Evolutionary conservation across 2,888 invertebrate genomes (phyloP).

Genomic region (Andrena dorsata): DNA sequence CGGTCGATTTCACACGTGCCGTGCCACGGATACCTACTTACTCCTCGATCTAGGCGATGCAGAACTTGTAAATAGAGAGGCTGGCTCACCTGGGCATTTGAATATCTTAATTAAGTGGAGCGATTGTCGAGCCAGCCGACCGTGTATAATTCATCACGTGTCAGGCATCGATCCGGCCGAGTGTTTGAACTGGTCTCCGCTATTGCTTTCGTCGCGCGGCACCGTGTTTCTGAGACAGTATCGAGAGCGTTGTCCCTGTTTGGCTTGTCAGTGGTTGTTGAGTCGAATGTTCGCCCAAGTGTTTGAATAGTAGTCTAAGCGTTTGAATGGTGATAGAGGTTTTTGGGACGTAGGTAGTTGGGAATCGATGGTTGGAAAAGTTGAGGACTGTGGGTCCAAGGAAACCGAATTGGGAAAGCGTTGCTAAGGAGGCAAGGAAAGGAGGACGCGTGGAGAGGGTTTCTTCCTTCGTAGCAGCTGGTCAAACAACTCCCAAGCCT

Average conservation of each 20-base stretch:
- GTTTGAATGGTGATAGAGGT: no score
- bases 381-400: not conserved
- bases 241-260: not conserved
- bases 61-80: conserved; percentile 30
- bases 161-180: not conserved
- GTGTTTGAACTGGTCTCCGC: not conserved
- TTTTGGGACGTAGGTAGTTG: not conserved
- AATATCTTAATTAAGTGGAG: conserved; percentile 12
- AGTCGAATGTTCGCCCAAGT: no score
- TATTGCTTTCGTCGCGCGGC: not conserved
- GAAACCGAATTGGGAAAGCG: conserved; percentile 53
- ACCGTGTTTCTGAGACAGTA: not conserved
- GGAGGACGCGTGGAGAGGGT: conserved; percentile 32
- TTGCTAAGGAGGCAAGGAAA: conserved; percentile 41
- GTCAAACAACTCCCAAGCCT: conserved; percentile 79
- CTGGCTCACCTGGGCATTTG: not conserved
- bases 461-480: conserved; percentile 73
- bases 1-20: not conserved
- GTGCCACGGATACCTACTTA: no score
- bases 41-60: not conserved
- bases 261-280: not conserved
- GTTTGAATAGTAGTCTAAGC: no score
- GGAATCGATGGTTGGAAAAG: conserved; percentile 12
- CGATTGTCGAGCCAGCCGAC: not conserved
- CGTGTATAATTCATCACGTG: conserved; percentile 8